Evolutionary conservation across 2,888 invertebrate genomes (phyloP).

Genomic region (Antheraea assamensis): DNA sequence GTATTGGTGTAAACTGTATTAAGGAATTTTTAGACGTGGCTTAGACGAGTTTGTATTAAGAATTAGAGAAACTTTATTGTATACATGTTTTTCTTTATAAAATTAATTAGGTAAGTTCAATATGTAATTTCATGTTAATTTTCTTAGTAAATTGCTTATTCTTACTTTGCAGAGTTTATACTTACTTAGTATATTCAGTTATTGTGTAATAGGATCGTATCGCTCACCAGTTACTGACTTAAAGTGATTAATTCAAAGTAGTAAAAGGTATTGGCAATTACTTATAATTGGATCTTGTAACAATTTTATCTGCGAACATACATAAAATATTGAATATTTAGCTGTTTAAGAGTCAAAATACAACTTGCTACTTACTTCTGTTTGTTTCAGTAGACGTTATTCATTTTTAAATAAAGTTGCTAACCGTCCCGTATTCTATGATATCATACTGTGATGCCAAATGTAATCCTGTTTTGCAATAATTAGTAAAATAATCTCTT

Average conservation of each 20-base stretch:
- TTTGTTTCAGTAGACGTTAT: no score
- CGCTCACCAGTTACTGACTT: not conserved
- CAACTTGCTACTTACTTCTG: not conserved
- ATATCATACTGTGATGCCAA: no score
- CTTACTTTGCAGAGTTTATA: not conserved
- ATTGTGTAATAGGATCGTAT: not conserved
- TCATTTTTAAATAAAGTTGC: no score
- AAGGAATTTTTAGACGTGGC: not conserved
- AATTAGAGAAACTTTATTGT: not conserved
- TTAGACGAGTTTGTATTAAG: conserved; percentile 2
- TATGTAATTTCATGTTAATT: not conserved
- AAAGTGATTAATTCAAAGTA: no score
- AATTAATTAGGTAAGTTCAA: not conserved
- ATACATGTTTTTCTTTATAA: not conserved
- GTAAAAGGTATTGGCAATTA: no score
- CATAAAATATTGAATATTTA: no score
- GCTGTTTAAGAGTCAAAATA: no score
- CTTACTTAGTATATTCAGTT: not conserved
- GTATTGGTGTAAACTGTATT: not conserved
- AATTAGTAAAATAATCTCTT: no score
- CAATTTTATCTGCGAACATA: not conserved
- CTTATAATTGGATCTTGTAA: not conserved
- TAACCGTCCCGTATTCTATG: no score
- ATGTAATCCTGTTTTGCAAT: no score
- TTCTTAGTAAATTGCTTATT: not conserved